Conservation (phyloP, 2,113 vertebrate species). For the Sarotherodon lohbergeri region DNA sequence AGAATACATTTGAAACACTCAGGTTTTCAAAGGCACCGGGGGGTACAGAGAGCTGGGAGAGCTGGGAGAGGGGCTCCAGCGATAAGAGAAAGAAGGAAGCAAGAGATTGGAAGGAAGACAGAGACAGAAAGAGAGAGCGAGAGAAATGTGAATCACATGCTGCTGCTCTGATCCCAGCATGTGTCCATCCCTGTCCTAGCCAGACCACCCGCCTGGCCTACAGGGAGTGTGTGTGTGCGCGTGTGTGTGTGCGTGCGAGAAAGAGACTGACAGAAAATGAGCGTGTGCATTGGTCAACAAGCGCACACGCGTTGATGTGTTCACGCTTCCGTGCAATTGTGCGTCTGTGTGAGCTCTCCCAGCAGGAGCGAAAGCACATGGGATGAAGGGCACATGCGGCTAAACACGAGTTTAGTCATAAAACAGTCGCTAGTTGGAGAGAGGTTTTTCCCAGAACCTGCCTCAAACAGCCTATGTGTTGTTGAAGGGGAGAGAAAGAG, state of each 20-base stretch:
- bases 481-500: background rate
- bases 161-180: slow-evolving; percentile 59
- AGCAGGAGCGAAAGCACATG: slow-evolving; percentile 47
- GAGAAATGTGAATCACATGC: slow-evolving; percentile 45
- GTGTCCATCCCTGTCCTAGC: slow-evolving; percentile 51
- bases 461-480: background rate
- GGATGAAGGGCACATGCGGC: slow-evolving; percentile 43
- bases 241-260: background rate
- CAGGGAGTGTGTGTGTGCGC: slow-evolving; percentile 21
- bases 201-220: slow-evolving; percentile 50
- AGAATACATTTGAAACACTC: slow-evolving; percentile 55
- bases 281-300: slow-evolving; percentile 13
- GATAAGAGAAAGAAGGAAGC: slow-evolving; percentile 25
- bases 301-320: slow-evolving; percentile 2
- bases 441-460: slow-evolving; percentile 46
- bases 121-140: background rate
- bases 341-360: slow-evolving; percentile 24
- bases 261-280: background rate
- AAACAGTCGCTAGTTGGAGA: slow-evolving; percentile 12
- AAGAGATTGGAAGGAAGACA: slow-evolving; percentile 4
- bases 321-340: background rate
- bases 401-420: slow-evolving; percentile 45
- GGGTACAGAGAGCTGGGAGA: slow-evolving; percentile 22
- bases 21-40: slow-evolving; percentile 29
- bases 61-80: slow-evolving; percentile 3